Evolutionary conservation across 1,140 invertebrate genomes (phyloP).

Genomic region (Ostrea denselamellosa): DNA sequence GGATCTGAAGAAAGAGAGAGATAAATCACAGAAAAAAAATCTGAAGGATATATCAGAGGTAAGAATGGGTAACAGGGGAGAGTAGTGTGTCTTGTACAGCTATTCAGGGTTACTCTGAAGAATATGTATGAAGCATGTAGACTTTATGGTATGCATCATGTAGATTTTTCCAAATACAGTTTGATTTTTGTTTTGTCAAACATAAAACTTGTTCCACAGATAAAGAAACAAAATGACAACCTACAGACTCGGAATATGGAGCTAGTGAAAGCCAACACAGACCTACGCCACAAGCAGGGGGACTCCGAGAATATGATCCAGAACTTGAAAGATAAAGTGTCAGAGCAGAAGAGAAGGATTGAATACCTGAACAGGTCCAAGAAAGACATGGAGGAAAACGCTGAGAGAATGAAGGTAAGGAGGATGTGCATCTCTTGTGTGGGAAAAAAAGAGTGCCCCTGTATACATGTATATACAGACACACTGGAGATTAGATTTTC

Average conservation of each 20-base stretch:
- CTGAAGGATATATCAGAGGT: constrained; percentile 72
- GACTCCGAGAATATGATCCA: constrained; percentile 65
- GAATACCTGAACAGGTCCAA: constrained; percentile 70
- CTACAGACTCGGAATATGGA: constrained; percentile 71
- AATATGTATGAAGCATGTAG: no score
- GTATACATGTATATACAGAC: no score
- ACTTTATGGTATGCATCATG: no score
- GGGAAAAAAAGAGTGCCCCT: no score
- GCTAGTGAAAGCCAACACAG: constrained; percentile 70
- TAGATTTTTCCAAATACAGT: no score
- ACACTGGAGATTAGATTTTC: no score
- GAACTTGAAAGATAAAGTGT: constrained; percentile 70
- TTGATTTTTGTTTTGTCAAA: no score
- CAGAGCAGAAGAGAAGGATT: constrained; percentile 71
- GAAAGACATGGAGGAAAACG: constrained; percentile 70
- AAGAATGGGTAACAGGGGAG: background rate
- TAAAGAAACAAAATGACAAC: constrained; percentile 73
- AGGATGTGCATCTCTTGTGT: no score
- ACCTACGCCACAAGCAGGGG: constrained; percentile 68
- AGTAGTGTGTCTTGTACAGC: no score
- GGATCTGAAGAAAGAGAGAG: constrained; percentile 72
- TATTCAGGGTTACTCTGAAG: no score
- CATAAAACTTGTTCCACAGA: constrained; percentile 49
- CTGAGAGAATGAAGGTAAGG: constrained; percentile 57
- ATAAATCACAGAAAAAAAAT: constrained; percentile 71